Percentiles rank a stretch among this genome's conserved stretches.
Conservation (phyloP, 2,113 vertebrate genomes). For the Cervus canadensis region DNA sequence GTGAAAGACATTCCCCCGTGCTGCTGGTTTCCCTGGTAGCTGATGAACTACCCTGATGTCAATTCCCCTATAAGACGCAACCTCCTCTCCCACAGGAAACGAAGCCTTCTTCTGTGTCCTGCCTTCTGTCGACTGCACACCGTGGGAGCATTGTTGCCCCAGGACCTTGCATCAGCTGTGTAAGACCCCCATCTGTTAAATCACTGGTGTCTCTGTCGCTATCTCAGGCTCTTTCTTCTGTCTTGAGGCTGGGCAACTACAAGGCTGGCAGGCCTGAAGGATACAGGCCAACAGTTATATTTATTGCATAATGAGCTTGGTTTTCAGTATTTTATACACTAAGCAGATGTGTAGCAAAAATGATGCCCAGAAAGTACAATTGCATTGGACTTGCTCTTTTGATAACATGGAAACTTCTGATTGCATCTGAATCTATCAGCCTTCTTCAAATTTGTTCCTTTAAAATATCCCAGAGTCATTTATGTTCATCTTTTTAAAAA, state of each 20-base stretch:
- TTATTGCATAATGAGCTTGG: neutral
- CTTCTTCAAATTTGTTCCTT: slow-evolving; percentile 22
- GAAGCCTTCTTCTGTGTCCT: neutral
- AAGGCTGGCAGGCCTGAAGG: neutral
- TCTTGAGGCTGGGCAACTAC: neutral
- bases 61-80: neutral
- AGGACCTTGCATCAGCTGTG: neutral
- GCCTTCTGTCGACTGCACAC: neutral
- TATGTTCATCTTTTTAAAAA: neutral
- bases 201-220: neutral
- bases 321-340: neutral
- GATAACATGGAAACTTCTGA: neutral
- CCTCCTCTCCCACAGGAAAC: neutral
- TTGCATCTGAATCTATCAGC: neutral
- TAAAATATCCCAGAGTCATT: neutral
- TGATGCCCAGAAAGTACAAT: neutral
- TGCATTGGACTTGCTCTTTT: neutral
- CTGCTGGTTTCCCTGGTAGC: neutral
- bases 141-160: neutral
- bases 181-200: neutral
- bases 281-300: neutral
- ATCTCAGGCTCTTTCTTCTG: neutral
- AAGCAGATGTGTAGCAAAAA: neutral
- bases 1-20: neutral
- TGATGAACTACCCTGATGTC: neutral